These are phyloP conservation scores for Chrysocyon brachyurus DNA, from an alignment of 2,797 vertebrate species.

Conservation along the genomic window DNA sequence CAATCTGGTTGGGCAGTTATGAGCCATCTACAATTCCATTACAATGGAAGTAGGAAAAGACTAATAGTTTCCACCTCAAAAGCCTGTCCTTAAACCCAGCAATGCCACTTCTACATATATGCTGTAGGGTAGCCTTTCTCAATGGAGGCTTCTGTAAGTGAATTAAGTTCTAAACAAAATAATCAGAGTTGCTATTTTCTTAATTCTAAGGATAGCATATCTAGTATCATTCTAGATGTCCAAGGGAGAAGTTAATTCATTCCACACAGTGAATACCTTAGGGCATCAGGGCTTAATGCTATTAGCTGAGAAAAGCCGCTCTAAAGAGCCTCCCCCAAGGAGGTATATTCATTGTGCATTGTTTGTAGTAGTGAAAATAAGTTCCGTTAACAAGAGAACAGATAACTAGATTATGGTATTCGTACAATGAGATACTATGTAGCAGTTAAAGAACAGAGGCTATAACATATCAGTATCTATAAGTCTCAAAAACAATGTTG, in stretches of 20 bases:
- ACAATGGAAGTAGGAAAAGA: not conserved
- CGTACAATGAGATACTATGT: not conserved
- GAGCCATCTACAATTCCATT: not conserved
- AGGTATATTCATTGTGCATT: not conserved
- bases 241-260: not conserved
- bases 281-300: not conserved
- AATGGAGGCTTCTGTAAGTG: not conserved
- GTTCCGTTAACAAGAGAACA: not conserved
- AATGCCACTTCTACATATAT: not conserved
- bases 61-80: not conserved
- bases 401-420: not conserved
- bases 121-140: not conserved
- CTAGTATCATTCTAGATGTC: not conserved
- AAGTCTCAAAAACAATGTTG: not conserved
- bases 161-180: not conserved
- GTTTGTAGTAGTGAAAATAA: not conserved
- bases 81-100: not conserved
- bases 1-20: not conserved
- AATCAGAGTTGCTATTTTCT: not conserved
- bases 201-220: not conserved
- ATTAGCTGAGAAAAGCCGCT: not conserved
- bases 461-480: not conserved
- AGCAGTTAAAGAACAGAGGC: not conserved
- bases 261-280: not conserved
- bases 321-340: not conserved